Percentiles rank a stretch among this genome's conserved stretches.
These are phyloP conservation scores for Campaea margaritaria DNA, from an alignment of 2,888 invertebrate species.

Conservation along the genomic window DNA sequence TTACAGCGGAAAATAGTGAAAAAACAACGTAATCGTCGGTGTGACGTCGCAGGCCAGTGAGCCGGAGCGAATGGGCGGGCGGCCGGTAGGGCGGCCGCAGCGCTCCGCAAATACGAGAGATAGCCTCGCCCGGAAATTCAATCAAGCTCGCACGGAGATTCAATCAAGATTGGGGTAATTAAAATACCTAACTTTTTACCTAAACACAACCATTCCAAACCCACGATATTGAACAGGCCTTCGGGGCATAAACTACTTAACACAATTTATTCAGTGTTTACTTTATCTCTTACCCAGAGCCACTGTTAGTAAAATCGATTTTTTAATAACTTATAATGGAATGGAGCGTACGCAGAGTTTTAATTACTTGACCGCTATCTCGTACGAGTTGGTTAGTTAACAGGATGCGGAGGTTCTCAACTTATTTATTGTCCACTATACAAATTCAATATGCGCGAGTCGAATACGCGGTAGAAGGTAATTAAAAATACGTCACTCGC, in stretches of 20 bases:
- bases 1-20: constrained; percentile 75
- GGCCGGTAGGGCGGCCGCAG: constrained; percentile 56
- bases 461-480: constrained; percentile 77
- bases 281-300: constrained; percentile 21
- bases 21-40: constrained; percentile 67
- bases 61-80: constrained; percentile 64
- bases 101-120: constrained; percentile 77
- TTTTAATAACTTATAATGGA: constrained; percentile 33
- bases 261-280: background rate
- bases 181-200: constrained; percentile 76
- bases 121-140: constrained; percentile 80
- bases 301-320: constrained; percentile 18
- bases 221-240: constrained; percentile 11
- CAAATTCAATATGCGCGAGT: constrained; percentile 74
- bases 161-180: constrained; percentile 82
- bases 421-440: constrained; percentile 78
- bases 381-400: constrained; percentile 52
- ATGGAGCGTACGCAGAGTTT: constrained; percentile 47
- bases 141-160: constrained; percentile 80
- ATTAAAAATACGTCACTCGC: constrained; percentile 85
- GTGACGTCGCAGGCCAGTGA: constrained; percentile 81
- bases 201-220: constrained; percentile 48
- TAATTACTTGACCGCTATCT: constrained; percentile 55
- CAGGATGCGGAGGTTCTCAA: constrained; percentile 53
- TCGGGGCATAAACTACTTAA: constrained; percentile 5